Evolutionary conservation across 2,113 vertebrate species (phyloP), one percentile per base, ranked within the genome.

Genomic region (Orycteropus afer): DNA sequence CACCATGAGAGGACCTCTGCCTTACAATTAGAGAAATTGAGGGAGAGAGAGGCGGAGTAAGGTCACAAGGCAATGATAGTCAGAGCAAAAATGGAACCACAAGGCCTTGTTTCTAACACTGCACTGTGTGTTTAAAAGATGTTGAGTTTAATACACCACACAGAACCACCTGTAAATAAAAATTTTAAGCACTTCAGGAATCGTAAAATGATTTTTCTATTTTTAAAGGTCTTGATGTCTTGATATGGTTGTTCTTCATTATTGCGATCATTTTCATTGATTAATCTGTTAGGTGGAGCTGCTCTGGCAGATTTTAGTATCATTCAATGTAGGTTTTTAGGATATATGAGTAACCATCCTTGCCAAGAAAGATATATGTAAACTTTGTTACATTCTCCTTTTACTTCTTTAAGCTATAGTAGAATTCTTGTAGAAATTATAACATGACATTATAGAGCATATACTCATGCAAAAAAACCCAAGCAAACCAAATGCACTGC

Each of bases 361-460:
- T 83, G n/a, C 71, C 18, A 45, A 85, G 85, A 81, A 79, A 95
- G 61, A 53, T 71, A 14, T 18, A 71, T 78, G 25, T 80, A 87
- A 95, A 80, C 27, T 63, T 88, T 86, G 86, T 81, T 65, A 87
- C 34, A 12, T 83, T 89, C 57, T 84, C 63, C 77, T 86, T 80
- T 91, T 53, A 55, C 59, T 84, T 90, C 67, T 65, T 57, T 51
- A 91, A 86, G 55, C 49, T 73, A 10, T 67, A 93, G 42, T 73
- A 15, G 71, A 86, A 86, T 92, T 18, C 71, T 76, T 74, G 40
- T 53, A 73, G 63, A 91, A 49, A 1, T 11, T 51, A 67, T 65
- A 63, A 47, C n/a, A n/a, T 78, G 61, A 77, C 89, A 84, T 85
- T 77, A 80, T 71, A 87, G 71, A 93, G 55, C 55, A 57, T 84